Base-by-base conservation (phyloP, 2,888 invertebrate species). In the Myopa tessellatipennis region DNA sequence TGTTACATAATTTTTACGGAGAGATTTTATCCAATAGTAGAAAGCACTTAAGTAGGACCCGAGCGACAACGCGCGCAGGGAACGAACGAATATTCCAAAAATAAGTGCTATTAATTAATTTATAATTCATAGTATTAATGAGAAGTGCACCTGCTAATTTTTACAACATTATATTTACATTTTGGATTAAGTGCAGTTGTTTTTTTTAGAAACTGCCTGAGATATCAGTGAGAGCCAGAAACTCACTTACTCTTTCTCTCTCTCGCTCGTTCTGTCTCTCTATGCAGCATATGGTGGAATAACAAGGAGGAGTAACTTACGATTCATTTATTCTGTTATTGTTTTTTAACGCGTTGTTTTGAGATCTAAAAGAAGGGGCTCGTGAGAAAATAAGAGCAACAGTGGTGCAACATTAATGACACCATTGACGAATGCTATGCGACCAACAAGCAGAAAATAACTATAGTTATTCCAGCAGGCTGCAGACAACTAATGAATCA, bases 21-120 rank as follows among this genome's bases (percentile, higher is more conserved):
- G 69, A 69, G 69, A 69, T 69, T 69, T 69, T 69, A 69, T 69
- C 40, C 12, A 45, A n/a, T 26, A 65, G 36, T 69, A 34, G 52
- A 69, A 3, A 52, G 50, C 50, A 69, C 69, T 69, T 40, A 68
- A 38, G 26, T 69, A 14, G 61, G 12, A 16, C 50, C 45, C 36
- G 45, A 68, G 45, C 36, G 67, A 14, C n/a, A 68, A 1, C 14
- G 34, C 26, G 14, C 63, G 1, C 5, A 50, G 50, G 18, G 18
- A 14, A 52, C 18, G n/a, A 67, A 67, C 12, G 14, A 45, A 14
- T 67, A n/a, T 67, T 67, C 40, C 36, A 67, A 18, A 69, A 69
- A 36, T 52, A 52, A 70, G 70, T 70, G 70, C 52, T 70, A 55
- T 70, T 55, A 58, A 55, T 26, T 52, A 55, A 70, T 55, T 55